A percentile compares a stretch with the other conserved stretches of the same genome.
Conservation (phyloP, 2,113 vertebrate species). For the Thermophis baileyi region DNA sequence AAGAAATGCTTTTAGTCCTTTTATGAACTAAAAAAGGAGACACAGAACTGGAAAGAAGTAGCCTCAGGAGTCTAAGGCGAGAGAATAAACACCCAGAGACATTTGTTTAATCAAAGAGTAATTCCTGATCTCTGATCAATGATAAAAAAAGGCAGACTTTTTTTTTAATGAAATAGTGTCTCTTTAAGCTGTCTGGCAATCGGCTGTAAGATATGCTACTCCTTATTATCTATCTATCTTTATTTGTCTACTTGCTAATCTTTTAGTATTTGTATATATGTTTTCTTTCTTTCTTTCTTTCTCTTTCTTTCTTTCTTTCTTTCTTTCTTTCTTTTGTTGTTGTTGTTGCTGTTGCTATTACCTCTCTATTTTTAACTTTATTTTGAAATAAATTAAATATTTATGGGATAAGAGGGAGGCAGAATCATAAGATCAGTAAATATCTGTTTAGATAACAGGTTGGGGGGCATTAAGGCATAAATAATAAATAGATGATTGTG, state of each 20-base stretch:
- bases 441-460: not conserved
- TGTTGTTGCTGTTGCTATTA: not conserved
- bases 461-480: not conserved
- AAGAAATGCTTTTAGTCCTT: not conserved
- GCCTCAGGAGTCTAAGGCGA: not conserved
- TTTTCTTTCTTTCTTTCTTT: not conserved
- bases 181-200: not conserved
- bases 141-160: constrained; percentile 38
- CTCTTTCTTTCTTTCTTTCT: not conserved
- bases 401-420: not conserved
- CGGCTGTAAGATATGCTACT: not conserved
- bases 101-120: not conserved
- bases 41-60: not conserved
- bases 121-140: constrained; percentile 16
- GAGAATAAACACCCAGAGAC: not conserved
- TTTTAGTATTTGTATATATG: not conserved
- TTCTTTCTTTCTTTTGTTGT: not conserved
- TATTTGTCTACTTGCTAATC: not conserved
- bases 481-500: not conserved
- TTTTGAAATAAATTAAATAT: not conserved
- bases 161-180: not conserved
- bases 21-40: not conserved
- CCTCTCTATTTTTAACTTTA: not conserved
- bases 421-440: not conserved
- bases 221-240: not conserved